Conservation (phyloP, 2,888 invertebrate species). For the Cynaeus angustus region DNA sequence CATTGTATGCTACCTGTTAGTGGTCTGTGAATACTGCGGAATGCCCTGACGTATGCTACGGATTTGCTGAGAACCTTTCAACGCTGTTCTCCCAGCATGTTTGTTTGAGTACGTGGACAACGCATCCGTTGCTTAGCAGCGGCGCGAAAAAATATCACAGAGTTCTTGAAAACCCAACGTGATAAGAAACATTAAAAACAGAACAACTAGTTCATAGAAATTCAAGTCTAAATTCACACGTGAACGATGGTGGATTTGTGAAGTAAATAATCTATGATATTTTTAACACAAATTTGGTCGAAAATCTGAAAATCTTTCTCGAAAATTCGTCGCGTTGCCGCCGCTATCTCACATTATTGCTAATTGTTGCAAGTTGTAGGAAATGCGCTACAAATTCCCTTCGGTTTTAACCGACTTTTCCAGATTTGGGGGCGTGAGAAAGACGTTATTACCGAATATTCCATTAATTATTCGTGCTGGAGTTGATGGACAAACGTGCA, state of each 20-base stretch:
- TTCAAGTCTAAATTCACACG: too few relatives aligned
- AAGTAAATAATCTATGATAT: background rate
- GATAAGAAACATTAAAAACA: too few relatives aligned
- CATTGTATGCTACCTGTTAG: conserved; percentile 59
- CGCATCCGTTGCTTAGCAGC: conserved; percentile 61
- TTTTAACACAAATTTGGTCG: background rate
- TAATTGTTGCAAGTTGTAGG: conserved; percentile 49
- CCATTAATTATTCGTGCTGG: conserved; percentile 40
- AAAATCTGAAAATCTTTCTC: too few relatives aligned
- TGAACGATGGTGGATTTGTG: too few relatives aligned
- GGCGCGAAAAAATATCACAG: conserved; percentile 33
- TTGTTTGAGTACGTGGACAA: conserved; percentile 63
- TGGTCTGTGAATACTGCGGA: conserved; percentile 57
- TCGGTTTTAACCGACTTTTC: conserved; percentile 52
- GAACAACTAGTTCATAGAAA: too few relatives aligned
- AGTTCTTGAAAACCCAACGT: too few relatives aligned
- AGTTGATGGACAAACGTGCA: conserved; percentile 37
- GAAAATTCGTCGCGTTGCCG: conserved; percentile 19
- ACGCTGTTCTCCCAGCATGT: conserved; percentile 62
- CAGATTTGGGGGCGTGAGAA: conserved; percentile 53
- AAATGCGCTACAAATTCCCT: conserved; percentile 55
- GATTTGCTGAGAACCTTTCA: conserved; percentile 62
- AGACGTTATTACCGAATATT: conserved; percentile 43
- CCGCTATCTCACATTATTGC: conserved; percentile 46
- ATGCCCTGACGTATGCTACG: conserved; percentile 62